phyloP scores from a whole-genome alignment of 1,140 invertebrate genomes.

The Papilio machaon region DNA sequence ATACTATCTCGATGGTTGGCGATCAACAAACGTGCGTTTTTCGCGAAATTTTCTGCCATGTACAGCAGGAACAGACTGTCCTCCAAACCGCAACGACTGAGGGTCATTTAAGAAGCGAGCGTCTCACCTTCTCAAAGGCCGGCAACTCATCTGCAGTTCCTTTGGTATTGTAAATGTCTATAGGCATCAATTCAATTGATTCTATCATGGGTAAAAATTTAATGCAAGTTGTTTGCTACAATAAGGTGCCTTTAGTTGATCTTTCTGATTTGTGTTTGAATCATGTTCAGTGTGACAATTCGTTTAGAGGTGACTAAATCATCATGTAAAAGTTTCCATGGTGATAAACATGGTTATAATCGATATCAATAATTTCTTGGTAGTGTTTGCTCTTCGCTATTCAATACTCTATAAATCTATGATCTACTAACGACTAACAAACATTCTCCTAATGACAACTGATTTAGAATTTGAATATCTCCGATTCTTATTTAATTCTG shows the following conservation, averaged over 20 bases:
- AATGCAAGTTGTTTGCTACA: not conserved
- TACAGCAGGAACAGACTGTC: too few relatives aligned
- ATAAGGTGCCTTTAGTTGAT: not conserved
- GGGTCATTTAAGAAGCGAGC: too few relatives aligned
- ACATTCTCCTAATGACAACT: not conserved
- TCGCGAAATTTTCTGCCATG: too few relatives aligned
- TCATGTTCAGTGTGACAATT: not conserved
- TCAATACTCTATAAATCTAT: not conserved
- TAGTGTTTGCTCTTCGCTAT: not conserved
- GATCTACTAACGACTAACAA: not conserved
- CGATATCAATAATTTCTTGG: not conserved
- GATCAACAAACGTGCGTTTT: too few relatives aligned
- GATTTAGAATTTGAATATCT: not conserved
- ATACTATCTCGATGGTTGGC: too few relatives aligned
- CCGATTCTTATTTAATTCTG: not conserved
- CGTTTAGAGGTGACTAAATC: not conserved
- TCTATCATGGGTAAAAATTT: too few relatives aligned
- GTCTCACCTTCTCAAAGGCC: too few relatives aligned
- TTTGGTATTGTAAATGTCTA: not conserved
- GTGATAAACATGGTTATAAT: slow-evolving; percentile 12
- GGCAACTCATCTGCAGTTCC: too few relatives aligned
- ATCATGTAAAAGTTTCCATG: slow-evolving; percentile 12
- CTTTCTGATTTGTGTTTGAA: not conserved
- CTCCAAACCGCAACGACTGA: too few relatives aligned
- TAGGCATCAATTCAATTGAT: not conserved